A percentile compares a stretch with the other conserved stretches of the same genome.
Conservation (phyloP, 1,140 invertebrate species). For the Venturia canescens region DNA sequence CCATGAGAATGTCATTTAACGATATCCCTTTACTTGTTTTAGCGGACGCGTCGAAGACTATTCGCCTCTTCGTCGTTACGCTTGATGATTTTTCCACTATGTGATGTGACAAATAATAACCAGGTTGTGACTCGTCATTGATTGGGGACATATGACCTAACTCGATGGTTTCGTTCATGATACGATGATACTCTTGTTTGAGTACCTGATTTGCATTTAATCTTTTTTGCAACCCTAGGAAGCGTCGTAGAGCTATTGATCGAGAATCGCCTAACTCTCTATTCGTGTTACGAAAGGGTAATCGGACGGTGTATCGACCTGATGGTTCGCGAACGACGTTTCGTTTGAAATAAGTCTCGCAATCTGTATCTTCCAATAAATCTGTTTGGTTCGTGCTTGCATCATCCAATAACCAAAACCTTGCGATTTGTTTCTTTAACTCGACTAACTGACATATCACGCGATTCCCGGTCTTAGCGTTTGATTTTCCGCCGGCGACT, state of each 20-base stretch:
- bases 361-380: not conserved
- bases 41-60: slow-evolving; percentile 70
- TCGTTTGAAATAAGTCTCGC: slow-evolving; percentile 32
- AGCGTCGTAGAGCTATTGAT: slow-evolving; percentile 31
- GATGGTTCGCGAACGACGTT: slow-evolving; percentile 6
- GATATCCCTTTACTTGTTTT: slow-evolving; percentile 54
- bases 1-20: slow-evolving; percentile 63
- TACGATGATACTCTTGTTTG: slow-evolving; percentile 38
- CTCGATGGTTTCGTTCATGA: slow-evolving; percentile 61
- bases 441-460: slow-evolving; percentile 32
- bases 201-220: slow-evolving; percentile 40
- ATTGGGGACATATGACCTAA: slow-evolving; percentile 56
- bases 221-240: slow-evolving; percentile 24
- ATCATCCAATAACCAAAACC: slow-evolving; percentile 40
- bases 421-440: slow-evolving; percentile 25
- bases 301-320: slow-evolving; percentile 32
- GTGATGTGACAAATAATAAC: slow-evolving; percentile 66
- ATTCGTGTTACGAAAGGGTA: slow-evolving; percentile 33
- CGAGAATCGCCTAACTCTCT: slow-evolving; percentile 43
- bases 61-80: slow-evolving; percentile 65
- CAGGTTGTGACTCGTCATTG: not conserved
- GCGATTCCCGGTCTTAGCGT: not conserved
- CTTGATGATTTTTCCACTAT: slow-evolving; percentile 56
- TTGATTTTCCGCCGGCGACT: slow-evolving; percentile 24
- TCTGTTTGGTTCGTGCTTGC: not conserved